phyloP scores from a whole-genome alignment of 1,140 invertebrate species.

The Chlorops oryzae region DNA sequence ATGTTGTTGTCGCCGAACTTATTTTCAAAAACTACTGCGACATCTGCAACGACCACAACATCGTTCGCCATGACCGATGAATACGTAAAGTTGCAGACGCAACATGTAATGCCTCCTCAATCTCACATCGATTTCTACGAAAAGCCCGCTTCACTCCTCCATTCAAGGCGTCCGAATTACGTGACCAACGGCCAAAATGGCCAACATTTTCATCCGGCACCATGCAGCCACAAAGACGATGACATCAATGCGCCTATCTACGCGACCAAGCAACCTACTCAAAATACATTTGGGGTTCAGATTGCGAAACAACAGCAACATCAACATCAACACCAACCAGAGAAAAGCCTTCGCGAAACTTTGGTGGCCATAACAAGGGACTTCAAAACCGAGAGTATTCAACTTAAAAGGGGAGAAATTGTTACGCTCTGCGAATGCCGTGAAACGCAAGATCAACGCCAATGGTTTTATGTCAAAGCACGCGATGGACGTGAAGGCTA shows the following conservation, averaged over 20 bases:
- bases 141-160: constrained; percentile 14
- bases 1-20: too few species aligned
- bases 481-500: constrained; percentile 65
- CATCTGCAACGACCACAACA: constrained; percentile 15
- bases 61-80: constrained; percentile 36
- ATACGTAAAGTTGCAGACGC: constrained; percentile 36
- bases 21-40: too few species aligned
- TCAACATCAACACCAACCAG: too few species aligned
- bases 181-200: constrained; percentile 44
- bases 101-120: constrained; percentile 13
- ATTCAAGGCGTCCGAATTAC: constrained; percentile 35
- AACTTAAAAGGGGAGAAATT: constrained; percentile 65
- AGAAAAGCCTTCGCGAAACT: constrained; percentile 56
- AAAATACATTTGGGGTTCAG: too few species aligned
- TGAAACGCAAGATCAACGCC: constrained; percentile 49
- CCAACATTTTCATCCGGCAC: constrained; percentile 42
- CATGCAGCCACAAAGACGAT: too few species aligned
- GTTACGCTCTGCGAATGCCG: constrained; percentile 58
- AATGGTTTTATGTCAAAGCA: constrained; percentile 69
- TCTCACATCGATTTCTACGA: constrained; percentile 7
- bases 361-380: constrained; percentile 62
- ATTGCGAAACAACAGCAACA: too few species aligned
- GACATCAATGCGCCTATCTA: too few species aligned
- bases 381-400: constrained; percentile 58
- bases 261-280: too few species aligned